These are phyloP conservation scores for Ips nitidus DNA, from an alignment of 1,140 invertebrate genomes.

Conservation along the genomic window DNA sequence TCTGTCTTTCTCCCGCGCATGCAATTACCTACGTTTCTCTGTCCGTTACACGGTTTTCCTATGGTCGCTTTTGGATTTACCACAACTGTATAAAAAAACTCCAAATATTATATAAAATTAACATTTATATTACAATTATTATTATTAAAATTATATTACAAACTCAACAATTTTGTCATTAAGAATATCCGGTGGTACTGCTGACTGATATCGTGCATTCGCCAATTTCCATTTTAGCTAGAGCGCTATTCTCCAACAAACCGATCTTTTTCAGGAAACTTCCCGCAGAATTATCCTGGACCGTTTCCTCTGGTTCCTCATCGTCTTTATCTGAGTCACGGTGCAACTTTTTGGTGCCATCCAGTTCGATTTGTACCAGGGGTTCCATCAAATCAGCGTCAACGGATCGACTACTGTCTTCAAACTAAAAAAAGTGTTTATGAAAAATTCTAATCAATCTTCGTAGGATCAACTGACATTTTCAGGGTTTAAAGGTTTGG, in stretches of 20 bases:
- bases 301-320: constrained; percentile 19
- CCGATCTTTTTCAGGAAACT: constrained; percentile 34
- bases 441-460: constrained; percentile 2
- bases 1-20: too few relatives aligned
- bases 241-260: constrained; percentile 28
- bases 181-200: neutral
- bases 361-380: constrained; percentile 45
- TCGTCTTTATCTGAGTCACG: neutral
- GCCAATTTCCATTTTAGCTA: constrained; percentile 40
- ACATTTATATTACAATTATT: too few relatives aligned
- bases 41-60: too few relatives aligned
- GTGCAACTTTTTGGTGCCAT: constrained; percentile 3
- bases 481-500: constrained; percentile 40
- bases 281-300: constrained; percentile 13
- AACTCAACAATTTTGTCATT: neutral
- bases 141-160: too few relatives aligned
- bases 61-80: too few relatives aligned
- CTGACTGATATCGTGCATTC: constrained; percentile 45
- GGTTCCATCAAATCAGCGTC: constrained; percentile 43
- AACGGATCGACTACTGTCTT: constrained; percentile 7
- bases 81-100: too few relatives aligned
- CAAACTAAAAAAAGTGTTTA: constrained; percentile 7
- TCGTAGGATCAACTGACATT: constrained; percentile 2
- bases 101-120: too few relatives aligned
- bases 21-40: too few relatives aligned